Conservation (phyloP, 2,797 vertebrate species). For the Bovichtus variegatus region DNA sequence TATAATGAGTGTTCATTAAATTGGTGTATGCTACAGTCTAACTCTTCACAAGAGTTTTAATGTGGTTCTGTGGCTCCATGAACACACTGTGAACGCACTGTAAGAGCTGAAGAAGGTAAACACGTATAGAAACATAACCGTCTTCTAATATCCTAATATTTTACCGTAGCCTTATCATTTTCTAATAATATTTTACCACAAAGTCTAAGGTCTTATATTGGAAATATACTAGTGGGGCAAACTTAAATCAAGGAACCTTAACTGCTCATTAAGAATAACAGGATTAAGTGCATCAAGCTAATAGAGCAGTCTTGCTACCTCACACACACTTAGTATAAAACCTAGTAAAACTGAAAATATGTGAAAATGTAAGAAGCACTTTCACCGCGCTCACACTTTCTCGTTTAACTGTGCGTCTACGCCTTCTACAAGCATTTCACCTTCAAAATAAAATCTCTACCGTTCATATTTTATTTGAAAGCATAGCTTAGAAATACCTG, state of each 20-base stretch:
- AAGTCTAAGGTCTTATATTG: background rate
- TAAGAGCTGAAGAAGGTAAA: background rate
- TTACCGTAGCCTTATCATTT: background rate
- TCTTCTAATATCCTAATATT: background rate
- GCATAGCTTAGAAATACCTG: background rate
- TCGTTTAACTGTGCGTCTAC: background rate
- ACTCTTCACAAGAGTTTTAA: conserved; percentile 18
- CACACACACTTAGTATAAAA: background rate
- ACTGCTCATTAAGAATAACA: background rate
- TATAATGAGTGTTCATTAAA: conserved; percentile 30
- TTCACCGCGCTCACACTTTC: too few relatives aligned
- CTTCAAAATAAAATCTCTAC: background rate
- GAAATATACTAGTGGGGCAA: background rate
- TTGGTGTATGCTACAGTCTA: background rate
- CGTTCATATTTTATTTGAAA: background rate
- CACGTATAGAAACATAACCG: background rate
- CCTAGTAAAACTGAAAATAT: background rate
- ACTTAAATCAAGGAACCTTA: background rate
- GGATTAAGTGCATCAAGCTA: background rate
- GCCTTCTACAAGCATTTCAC: background rate
- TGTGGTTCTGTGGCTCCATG: background rate
- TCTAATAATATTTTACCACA: background rate
- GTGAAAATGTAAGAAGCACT: background rate
- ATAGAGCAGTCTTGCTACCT: background rate
- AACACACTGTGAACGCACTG: background rate